Evolutionary conservation across 2,888 invertebrate genomes (phyloP).

Genomic region (Drosophila mimica): DNA sequence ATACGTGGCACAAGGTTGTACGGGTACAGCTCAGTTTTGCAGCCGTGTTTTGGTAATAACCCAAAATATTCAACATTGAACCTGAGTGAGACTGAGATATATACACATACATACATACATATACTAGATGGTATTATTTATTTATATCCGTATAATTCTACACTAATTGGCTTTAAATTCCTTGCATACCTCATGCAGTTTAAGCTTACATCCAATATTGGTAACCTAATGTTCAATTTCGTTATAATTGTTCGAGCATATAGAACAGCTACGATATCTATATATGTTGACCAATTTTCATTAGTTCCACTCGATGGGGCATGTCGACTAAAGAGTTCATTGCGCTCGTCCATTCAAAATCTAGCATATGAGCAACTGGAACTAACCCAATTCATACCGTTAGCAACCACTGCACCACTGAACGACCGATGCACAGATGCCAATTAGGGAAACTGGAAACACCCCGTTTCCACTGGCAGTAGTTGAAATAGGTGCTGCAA

Average conservation of each 20-base stretch:
- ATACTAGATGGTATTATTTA: too few relatives aligned
- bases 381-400: constrained; percentile 22
- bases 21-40: not conserved
- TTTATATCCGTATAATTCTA: not conserved
- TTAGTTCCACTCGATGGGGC: constrained; percentile 71
- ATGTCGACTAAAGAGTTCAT: constrained; percentile 55
- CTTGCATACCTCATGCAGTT: not conserved
- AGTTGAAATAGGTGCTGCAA: constrained; percentile 12
- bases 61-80: not conserved
- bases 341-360: constrained; percentile 49
- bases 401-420: constrained; percentile 11
- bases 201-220: not conserved
- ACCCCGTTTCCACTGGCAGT: constrained; percentile 6
- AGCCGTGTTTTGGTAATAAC: not conserved
- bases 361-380: constrained; percentile 28
- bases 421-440: constrained; percentile 32
- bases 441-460: constrained; percentile 45
- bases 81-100: too few relatives aligned
- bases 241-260: constrained; percentile 3
- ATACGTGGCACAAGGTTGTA: not conserved
- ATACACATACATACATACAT: not conserved
- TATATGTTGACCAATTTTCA: constrained; percentile 42
- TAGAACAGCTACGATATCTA: constrained; percentile 13
- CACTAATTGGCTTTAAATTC: not conserved
- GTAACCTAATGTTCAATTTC: constrained; percentile 16